Base-by-base conservation (phyloP, 2,113 vertebrate genomes). In the Mastomys coucha region DNA sequence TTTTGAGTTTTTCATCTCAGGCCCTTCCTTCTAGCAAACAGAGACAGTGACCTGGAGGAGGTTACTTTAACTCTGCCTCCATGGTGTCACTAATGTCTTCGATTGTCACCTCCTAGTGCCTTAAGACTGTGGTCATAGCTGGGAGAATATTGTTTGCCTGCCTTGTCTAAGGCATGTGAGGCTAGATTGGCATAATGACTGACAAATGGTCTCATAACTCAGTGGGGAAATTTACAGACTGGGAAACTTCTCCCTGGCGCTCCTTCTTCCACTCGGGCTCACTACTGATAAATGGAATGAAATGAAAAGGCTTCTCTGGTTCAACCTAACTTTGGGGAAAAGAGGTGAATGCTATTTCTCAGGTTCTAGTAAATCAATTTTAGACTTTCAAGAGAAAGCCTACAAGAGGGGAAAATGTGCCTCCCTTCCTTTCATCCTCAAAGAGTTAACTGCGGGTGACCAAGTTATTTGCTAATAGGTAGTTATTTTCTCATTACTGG, bases 401-500 rank as follows among this genome's bases (percentile, higher is more conserved):
- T 76, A 77, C 69, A 82, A 84, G 91, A 77, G 60, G 20, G 31
- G 20, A 67, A 93, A 96, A 51, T n/a, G 45, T 58, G 28, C 31
- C 78, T 91, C 89, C 73, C 22, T 70, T 80, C 26, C 33, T 89
- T 77, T 81, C 81, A 45, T 5, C 36, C 78, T 85, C 87, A 22
- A 86, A 96, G 90, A 95, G 94, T 73, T 98, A 85, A 67, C 69
- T 96, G 17, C 89, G 67, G 90, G 33, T 96, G 75, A 85, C 76
- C 97, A 97, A 77, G 97, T 96, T 98, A 96, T 96, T 97, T 98
- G 96, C 75, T 92, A 97, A 49, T 94, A 26, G 77, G 58, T 85
- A 93, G 93, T 95, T 81, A 85, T 98, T 98, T 98, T 97, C 96
- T 96, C 97, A 96, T 98, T 86, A 1, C 86, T 97, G 96, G 95